Conservation (phyloP, 2,888 invertebrate genomes). For the Apoderus coryli region DNA sequence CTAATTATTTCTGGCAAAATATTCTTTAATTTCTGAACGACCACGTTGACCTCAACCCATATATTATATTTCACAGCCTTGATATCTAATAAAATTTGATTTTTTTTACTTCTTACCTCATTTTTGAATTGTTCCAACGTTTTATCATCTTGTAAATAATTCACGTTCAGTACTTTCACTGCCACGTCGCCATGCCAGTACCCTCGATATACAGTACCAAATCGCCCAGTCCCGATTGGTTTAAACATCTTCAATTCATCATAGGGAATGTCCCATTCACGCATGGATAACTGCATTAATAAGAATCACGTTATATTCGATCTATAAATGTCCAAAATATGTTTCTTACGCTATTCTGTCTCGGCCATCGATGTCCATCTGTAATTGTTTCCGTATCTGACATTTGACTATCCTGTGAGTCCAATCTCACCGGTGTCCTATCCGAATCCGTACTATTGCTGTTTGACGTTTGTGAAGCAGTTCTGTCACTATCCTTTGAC, state of each 20-base stretch:
- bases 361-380: constrained; percentile 48
- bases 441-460: constrained; percentile 72
- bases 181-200: constrained; percentile 98
- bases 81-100: no score
- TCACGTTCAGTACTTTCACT: constrained; percentile 88
- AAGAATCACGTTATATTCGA: no score
- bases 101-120: no score
- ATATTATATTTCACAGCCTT: neutral
- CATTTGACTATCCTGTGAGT: constrained; percentile 70
- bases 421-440: constrained; percentile 62
- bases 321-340: no score
- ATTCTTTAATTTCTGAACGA: no score
- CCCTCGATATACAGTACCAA: constrained; percentile 86
- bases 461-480: constrained; percentile 49
- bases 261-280: constrained; percentile 98
- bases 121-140: constrained; percentile 89
- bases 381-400: constrained; percentile 45
- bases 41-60: constrained; percentile 39
- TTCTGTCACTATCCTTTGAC: constrained; percentile 57
- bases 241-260: constrained; percentile 81
- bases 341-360: constrained; percentile 68
- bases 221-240: constrained; percentile 79
- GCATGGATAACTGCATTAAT: constrained; percentile 58
- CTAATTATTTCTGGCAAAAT: no score
- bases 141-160: constrained; percentile 74